Evolutionary conservation across 2,113 vertebrate species (phyloP).

Genomic region (Martes martes): DNA sequence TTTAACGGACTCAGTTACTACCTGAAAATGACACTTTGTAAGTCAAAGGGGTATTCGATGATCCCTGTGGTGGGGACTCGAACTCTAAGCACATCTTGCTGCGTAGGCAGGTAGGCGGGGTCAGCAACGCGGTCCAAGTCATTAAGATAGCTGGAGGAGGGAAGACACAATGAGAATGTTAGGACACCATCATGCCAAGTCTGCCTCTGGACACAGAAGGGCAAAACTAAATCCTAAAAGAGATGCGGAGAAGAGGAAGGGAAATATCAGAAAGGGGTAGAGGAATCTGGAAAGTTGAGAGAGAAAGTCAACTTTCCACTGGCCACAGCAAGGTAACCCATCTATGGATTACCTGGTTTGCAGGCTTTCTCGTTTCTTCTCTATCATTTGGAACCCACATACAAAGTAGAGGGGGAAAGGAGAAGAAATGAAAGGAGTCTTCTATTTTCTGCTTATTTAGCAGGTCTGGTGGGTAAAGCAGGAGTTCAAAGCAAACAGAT

Average conservation of each 20-base stretch:
- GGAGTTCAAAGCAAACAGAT: conserved; percentile 7
- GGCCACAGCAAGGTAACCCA: not conserved
- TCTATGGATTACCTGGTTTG: not conserved
- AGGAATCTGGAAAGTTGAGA: not conserved
- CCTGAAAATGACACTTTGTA: conserved; percentile 98
- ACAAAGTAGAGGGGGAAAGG: not conserved
- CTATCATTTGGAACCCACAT: not conserved
- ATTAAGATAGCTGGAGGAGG: conserved; percentile 86
- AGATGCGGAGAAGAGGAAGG: conserved; percentile 38
- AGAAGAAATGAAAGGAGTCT: not conserved
- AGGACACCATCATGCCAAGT: conserved; percentile 59
- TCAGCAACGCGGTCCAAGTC: conserved; percentile 89
- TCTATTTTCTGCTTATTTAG: not conserved
- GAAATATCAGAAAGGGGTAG: not conserved
- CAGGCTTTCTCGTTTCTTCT: not conserved
- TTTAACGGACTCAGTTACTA: conserved; percentile 77
- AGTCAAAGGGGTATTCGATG: conserved; percentile 94
- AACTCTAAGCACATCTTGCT: conserved; percentile 89
- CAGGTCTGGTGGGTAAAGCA: not conserved
- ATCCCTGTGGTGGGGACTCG: conserved; percentile 90
- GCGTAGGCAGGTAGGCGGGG: conserved; percentile 86
- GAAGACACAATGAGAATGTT: conserved; percentile 79
- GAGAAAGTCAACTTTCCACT: not conserved
- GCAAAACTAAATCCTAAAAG: not conserved
- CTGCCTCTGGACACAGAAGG: conserved; percentile 43